These are phyloP conservation scores for Ictidomys tridecemlineatus DNA, from an alignment of 2,113 vertebrate species.

Conservation along the genomic window DNA sequence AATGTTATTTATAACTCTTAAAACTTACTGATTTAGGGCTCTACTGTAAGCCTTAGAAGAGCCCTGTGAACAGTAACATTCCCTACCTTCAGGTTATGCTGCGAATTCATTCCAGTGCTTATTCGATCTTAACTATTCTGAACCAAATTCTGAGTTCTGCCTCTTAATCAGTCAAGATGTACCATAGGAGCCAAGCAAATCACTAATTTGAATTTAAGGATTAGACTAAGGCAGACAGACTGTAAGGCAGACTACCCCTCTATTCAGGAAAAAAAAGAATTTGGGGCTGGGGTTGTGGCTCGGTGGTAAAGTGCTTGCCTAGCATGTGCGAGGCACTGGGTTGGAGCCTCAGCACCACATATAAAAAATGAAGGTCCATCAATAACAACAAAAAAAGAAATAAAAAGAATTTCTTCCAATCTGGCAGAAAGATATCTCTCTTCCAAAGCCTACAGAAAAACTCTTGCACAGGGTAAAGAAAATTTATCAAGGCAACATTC, in stretches of 20 bases:
- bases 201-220: background rate
- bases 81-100: background rate
- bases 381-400: no score
- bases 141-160: constrained; percentile 20
- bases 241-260: background rate
- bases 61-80: background rate
- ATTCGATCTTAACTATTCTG: constrained; percentile 14
- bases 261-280: background rate
- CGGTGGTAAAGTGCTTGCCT: no score
- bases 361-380: no score
- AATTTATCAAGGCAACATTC: constrained; percentile 9
- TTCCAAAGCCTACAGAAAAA: constrained; percentile 36
- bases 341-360: no score
- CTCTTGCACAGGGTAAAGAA: background rate
- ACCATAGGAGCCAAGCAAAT: background rate
- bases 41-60: background rate
- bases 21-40: constrained; percentile 27
- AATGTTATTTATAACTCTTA: constrained; percentile 46
- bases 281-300: no score
- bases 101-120: background rate
- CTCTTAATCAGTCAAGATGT: constrained; percentile 19
- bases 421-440: background rate
- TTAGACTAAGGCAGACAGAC: background rate
- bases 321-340: no score
- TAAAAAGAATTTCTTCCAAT: background rate